phyloP scores from a whole-genome alignment of 64 coral and sea anemone species.

The Montipora sp. region DNA sequence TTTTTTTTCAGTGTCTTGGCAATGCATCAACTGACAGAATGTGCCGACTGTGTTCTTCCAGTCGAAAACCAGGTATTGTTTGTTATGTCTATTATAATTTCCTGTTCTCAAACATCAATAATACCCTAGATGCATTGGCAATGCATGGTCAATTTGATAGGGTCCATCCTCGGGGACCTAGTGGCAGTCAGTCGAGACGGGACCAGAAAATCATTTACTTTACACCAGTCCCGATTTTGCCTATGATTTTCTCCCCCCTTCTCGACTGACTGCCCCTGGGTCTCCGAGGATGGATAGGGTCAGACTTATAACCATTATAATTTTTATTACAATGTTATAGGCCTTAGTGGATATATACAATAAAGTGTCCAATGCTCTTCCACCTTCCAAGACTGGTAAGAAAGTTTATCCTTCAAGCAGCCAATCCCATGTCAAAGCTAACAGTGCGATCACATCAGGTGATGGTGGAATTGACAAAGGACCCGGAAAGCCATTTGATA shows the following conservation, averaged over 20 bases:
- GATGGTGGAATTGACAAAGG: constrained; percentile 69
- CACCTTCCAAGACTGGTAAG: constrained; percentile 90
- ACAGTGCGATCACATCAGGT: constrained; percentile 88
- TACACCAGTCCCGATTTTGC: too few relatives aligned
- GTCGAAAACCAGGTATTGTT: constrained; percentile 92
- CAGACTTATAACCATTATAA: not conserved
- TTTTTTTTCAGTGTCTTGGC: constrained; percentile 81
- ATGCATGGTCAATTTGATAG: too few relatives aligned
- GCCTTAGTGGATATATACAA: constrained; percentile 96
- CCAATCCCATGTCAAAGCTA: constrained; percentile 65
- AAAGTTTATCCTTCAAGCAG: constrained; percentile 53
- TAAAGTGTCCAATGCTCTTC: constrained; percentile 86
- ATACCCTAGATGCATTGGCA: too few relatives aligned
- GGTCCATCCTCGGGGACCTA: too few relatives aligned
- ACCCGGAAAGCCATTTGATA: constrained; percentile 93
- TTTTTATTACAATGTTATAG: constrained; percentile 47
- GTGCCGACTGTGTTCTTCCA: constrained; percentile 94
- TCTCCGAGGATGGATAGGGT: not conserved
- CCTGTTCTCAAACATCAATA: too few relatives aligned
- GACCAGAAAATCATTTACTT: too few relatives aligned
- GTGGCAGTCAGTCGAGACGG: too few relatives aligned
- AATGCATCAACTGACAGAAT: constrained; percentile 97
- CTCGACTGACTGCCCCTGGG: too few relatives aligned
- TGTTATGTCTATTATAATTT: not conserved
- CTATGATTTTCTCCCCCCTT: too few relatives aligned